phyloP scores from a whole-genome alignment of 2,113 vertebrate species.

The Pteropus alecto region DNA sequence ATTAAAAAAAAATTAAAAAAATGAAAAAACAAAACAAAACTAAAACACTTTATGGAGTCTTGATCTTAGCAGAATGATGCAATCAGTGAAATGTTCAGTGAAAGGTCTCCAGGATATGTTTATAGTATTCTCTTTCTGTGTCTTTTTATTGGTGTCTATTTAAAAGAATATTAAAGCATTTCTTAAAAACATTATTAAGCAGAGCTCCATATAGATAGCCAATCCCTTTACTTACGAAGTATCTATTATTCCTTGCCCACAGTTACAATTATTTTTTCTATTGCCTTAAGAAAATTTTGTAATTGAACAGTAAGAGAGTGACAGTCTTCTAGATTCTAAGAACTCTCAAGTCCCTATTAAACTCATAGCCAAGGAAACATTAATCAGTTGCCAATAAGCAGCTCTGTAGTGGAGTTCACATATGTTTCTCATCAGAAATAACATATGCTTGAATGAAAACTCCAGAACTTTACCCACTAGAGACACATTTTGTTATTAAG shows the following conservation, averaged over 20 bases:
- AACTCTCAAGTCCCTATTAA: slow-evolving; percentile 32
- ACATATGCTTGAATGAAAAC: slow-evolving; percentile 54
- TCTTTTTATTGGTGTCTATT: neutral
- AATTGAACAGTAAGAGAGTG: slow-evolving; percentile 12
- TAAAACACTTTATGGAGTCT: neutral
- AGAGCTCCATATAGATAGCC: neutral
- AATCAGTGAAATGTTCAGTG: neutral
- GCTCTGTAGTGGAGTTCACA: slow-evolving; percentile 38
- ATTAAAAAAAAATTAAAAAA: neutral
- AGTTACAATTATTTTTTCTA: neutral
- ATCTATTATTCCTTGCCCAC: neutral
- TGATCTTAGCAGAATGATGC: neutral
- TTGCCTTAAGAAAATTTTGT: slow-evolving; percentile 10
- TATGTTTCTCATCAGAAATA: slow-evolving; percentile 54
- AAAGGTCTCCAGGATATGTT: neutral
- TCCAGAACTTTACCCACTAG: neutral
- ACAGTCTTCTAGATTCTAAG: slow-evolving; percentile 15
- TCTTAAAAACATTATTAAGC: neutral
- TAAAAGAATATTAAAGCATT: neutral
- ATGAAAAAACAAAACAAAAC: neutral
- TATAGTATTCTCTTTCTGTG: neutral
- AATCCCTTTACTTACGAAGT: neutral
- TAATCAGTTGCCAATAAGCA: slow-evolving; percentile 66
- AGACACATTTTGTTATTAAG: slow-evolving; percentile 36
- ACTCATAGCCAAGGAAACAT: slow-evolving; percentile 53